phyloP scores from a whole-genome alignment of 2,797 vertebrate genomes.

The Heteromormyrus szaboi region DNA sequence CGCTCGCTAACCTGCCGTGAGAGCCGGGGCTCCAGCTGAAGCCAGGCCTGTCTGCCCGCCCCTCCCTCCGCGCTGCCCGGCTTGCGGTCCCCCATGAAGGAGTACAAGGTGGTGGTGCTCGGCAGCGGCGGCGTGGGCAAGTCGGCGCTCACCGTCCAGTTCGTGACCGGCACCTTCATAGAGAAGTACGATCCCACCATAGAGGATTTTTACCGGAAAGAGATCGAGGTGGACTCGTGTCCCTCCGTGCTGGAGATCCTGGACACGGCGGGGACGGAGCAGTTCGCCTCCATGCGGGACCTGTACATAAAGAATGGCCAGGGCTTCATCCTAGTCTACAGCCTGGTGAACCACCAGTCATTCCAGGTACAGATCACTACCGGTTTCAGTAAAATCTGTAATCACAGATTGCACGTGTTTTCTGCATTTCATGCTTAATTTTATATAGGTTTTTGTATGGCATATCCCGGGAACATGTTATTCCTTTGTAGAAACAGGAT shows the following conservation, averaged over 20 bases:
- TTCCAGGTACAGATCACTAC: constrained; percentile 64
- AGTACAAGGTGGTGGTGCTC: constrained; percentile 94
- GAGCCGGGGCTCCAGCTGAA: not conserved
- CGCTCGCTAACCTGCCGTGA: not conserved
- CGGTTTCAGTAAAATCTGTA: not conserved
- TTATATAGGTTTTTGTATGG: not conserved
- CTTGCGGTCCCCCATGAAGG: constrained; percentile 70
- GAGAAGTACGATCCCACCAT: constrained; percentile 97
- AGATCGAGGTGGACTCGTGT: constrained; percentile 93
- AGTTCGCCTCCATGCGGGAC: constrained; percentile 93
- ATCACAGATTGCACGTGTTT: not conserved
- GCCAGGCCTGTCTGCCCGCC: not conserved
- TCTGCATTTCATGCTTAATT: not conserved
- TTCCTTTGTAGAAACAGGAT: not conserved
- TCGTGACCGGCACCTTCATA: constrained; percentile 90
- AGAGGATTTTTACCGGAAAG: constrained; percentile 74
- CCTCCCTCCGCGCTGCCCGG: not conserved
- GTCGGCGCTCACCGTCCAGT: constrained; percentile 89
- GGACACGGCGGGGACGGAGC: constrained; percentile 89
- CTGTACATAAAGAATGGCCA: constrained; percentile 93
- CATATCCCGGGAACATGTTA: not conserved
- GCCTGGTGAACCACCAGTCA: constrained; percentile 88
- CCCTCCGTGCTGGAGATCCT: constrained; percentile 93
- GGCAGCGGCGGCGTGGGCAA: constrained; percentile 89
- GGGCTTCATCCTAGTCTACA: constrained; percentile 92